Evolutionary conservation across 2,797 vertebrate species (phyloP).

Genomic region (Lepus townsendii): DNA sequence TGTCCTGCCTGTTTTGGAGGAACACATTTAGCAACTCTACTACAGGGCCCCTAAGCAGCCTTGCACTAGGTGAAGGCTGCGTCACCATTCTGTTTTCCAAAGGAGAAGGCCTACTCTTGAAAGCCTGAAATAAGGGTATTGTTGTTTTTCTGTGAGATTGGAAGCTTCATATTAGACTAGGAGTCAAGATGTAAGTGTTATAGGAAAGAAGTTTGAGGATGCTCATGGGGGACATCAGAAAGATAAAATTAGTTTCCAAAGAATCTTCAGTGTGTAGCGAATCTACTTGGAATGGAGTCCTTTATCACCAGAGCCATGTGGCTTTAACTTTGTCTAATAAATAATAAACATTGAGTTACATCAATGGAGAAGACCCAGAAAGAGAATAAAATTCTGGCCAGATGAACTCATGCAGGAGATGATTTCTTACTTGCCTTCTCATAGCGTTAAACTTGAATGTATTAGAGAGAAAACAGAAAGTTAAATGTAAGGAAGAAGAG

Average conservation of each 20-base stretch:
- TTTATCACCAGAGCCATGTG: rapidly evolving
- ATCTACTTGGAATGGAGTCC: neutral
- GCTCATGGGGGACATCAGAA: neutral
- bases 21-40: too few relatives aligned
- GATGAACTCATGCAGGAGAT: neutral
- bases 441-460: neutral
- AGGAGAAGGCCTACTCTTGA: too few relatives aligned
- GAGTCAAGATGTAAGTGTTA: neutral
- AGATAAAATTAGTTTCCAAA: neutral
- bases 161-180: neutral
- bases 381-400: neutral
- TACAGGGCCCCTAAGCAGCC: too few relatives aligned
- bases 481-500: neutral
- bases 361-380: neutral
- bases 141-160: too few relatives aligned
- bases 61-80: too few relatives aligned
- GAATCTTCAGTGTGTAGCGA: neutral
- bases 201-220: neutral
- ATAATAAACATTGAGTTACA: neutral
- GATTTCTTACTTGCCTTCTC: neutral
- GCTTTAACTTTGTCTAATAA: neutral
- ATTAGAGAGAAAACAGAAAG: neutral
- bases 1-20: too few relatives aligned
- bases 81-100: too few relatives aligned
- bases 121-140: too few relatives aligned